A percentile compares a stretch with the other conserved stretches of the same genome.
phyloP scores from a whole-genome alignment of 2,113 vertebrate species.

The Salvator merianae region DNA sequence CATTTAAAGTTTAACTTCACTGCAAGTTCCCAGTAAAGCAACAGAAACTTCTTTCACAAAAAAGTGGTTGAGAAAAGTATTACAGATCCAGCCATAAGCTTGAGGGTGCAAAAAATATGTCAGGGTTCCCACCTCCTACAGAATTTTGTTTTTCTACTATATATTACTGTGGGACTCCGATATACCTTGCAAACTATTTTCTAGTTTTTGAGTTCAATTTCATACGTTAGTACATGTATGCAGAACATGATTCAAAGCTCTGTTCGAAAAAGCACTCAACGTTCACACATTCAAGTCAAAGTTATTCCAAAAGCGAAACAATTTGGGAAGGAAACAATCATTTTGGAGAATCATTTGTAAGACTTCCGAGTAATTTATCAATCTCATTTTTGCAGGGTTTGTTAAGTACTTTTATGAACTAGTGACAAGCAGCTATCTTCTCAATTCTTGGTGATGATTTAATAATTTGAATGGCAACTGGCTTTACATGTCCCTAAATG shows the following conservation, averaged over 20 bases:
- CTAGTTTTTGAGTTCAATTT: background rate
- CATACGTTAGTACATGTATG: too few relatives aligned
- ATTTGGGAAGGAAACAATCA: background rate
- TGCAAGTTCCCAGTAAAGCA: background rate
- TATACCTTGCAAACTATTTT: background rate
- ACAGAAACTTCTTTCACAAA: background rate
- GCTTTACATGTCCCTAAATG: slow-evolving; percentile 21
- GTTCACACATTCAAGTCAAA: background rate
- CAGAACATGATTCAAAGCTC: background rate
- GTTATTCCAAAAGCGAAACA: background rate
- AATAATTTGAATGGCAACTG: slow-evolving; percentile 26
- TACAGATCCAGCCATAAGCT: background rate
- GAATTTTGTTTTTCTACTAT: background rate
- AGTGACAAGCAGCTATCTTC: background rate
- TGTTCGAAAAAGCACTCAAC: background rate
- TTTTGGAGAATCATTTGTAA: background rate
- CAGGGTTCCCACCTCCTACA: background rate
- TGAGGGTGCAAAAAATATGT: too few relatives aligned
- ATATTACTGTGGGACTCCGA: too few relatives aligned
- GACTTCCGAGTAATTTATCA: background rate
- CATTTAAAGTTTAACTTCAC: background rate
- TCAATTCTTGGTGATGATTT: slow-evolving; percentile 21
- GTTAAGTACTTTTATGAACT: background rate
- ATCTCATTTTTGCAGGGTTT: background rate
- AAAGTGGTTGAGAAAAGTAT: background rate